These are phyloP conservation scores for Sula dactylatra DNA, from an alignment of 2,113 vertebrate species.

Conservation along the genomic window DNA sequence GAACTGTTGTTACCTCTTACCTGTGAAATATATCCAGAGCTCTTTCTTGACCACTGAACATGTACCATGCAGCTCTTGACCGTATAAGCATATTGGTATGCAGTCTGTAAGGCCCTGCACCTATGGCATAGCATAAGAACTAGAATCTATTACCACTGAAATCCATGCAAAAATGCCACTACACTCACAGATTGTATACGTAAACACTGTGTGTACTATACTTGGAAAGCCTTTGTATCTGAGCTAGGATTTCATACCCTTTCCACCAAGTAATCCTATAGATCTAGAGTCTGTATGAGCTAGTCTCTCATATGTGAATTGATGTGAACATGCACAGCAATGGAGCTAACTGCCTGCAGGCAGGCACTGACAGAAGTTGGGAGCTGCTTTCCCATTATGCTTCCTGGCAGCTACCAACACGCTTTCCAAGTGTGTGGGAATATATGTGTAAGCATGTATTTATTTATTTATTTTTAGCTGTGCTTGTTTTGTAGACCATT, in stretches of 20 bases:
- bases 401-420: background rate
- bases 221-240: background rate
- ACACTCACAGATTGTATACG: background rate
- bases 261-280: background rate
- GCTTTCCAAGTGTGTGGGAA: background rate
- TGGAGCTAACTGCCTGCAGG: background rate
- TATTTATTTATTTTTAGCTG: background rate
- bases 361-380: background rate
- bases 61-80: fast-evolving
- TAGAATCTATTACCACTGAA: background rate
- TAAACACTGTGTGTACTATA: background rate
- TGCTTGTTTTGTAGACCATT: background rate
- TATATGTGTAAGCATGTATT: background rate
- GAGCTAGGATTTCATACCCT: background rate
- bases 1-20: fast-evolving
- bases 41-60: background rate
- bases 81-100: background rate
- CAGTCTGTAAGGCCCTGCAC: background rate
- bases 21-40: background rate
- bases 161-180: background rate
- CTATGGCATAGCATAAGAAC: background rate
- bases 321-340: background rate
- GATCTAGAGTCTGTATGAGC: background rate
- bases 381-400: background rate
- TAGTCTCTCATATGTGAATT: background rate